phyloP scores from a whole-genome alignment of 2,888 invertebrate genomes.

The Norana najaformis region DNA sequence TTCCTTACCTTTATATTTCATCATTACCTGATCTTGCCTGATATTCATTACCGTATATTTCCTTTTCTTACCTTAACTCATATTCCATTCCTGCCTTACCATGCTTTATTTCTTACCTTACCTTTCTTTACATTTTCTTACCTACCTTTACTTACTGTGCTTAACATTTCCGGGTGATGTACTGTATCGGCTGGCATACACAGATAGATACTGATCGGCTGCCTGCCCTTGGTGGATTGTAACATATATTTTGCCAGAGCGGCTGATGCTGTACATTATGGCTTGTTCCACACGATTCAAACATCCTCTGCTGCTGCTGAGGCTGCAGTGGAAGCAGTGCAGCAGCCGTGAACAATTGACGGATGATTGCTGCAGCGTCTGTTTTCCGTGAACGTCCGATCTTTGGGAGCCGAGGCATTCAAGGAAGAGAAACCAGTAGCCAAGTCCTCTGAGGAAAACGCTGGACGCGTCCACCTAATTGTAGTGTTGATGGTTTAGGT shows the following conservation, averaged over 20 bases:
- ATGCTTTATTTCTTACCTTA: too few species aligned
- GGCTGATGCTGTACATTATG: background rate
- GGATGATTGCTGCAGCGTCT: background rate
- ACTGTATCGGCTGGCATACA: background rate
- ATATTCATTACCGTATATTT: background rate
- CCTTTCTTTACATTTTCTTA: too few species aligned
- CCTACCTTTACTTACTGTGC: background rate
- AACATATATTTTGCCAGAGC: background rate
- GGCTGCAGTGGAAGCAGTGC: background rate
- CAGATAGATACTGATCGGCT: background rate
- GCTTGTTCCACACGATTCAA: constrained; percentile 7
- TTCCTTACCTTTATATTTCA: background rate
- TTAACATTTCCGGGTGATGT: background rate
- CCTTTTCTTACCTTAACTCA: background rate
- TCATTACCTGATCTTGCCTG: too few species aligned
- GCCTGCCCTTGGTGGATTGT: background rate
- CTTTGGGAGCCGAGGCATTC: background rate
- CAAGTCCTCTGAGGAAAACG: background rate
- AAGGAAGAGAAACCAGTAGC: background rate
- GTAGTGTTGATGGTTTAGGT: constrained; percentile 17
- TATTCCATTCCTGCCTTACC: background rate
- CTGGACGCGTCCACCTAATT: constrained; percentile 8
- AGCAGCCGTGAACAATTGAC: background rate
- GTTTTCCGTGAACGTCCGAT: background rate
- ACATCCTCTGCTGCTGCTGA: background rate